Base-by-base conservation (phyloP, 2,797 vertebrate genomes). In the Halcyon badia region DNA sequence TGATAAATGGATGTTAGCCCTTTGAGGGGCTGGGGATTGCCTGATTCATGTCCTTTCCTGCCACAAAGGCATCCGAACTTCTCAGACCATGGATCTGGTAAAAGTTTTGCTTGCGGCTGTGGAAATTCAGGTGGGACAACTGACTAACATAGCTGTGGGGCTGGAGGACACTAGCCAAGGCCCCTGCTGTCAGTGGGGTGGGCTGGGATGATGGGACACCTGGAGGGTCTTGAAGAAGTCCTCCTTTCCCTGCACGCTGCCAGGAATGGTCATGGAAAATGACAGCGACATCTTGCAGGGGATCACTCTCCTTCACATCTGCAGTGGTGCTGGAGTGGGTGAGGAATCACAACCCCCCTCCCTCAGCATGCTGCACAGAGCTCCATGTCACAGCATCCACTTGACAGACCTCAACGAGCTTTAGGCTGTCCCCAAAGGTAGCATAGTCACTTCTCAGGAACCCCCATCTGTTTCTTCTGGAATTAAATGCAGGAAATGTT, bases 41-140 rank as follows among this genome's bases (percentile, higher is more conserved):
- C 46, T 49, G 51, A 9, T 44, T 88, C 10, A 12, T 31, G 61
- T 72, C 71, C 58, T 35, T 17, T 56, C 5, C 42, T 56, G 37
- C 37, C 41, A 31, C 25, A 64, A 68, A 68, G 35, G 31, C 42
- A 46, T 72, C 46, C 0, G 1, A 77, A 64, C 69, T 83, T 41
- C 25, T 57, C 0, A 0, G 46, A 30, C 8, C 2, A 1, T 1
- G 1, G 17, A 25, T 41, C 51, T 2, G 0, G 60, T 25, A 64
- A 82, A 48, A 66, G 19, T 24, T 15, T 58, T 58, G 18, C 30
- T 78, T 44, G 33, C 64, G 84, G 19, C 51, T 25, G 2, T 51
- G 35, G 48, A 60, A 80, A 60, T 66, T 31, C 52, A 31, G 48
- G n/a, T 58, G 70, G 58, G 42, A n/a, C 1, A 3, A 64, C 73